Base-by-base conservation (phyloP, 2,888 invertebrate genomes). In the Latrodectus elegans region DNA sequence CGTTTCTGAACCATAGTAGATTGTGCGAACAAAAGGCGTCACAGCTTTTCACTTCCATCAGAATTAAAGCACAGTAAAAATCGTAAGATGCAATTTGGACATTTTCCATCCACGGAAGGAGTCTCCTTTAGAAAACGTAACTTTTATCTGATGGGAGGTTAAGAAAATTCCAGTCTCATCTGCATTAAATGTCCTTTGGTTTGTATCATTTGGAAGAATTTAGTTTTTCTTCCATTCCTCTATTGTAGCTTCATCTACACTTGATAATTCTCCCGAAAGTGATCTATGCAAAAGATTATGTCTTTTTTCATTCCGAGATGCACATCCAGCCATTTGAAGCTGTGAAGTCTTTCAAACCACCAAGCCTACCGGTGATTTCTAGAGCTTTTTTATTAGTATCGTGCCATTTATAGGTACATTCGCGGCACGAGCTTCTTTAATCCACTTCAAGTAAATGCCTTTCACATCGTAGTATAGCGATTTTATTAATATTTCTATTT, bases 271-370 rank as follows among this genome's bases (percentile, higher is more conserved):
- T 9, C 72, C 72, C 10, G 12, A 72, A 72, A 72, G 49, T 3
- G 9, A 72, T 51, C 52, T 15, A n/a, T 72, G 4, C 49, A 51
- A 0, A 12, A 78, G 70, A 78, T 78, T 68, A 53, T 78, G 68
- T n/a, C 70, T 38, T 78, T 70, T 70, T 78, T 70, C 51, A 78
- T 17, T 15, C 78, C n/a, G n/a, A n/a, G n/a, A n/a, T 6, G 68
- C 70, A 70, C 17, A 78, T 53, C 70, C 78, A 78, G 53, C 70
- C 78, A 53, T 68, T 77, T 53, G 51, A 77, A 77, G 68, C 77
- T 51, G 64, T 67, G 49, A 77, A 65, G 15, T 68, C 65, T 64
- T 77, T 38, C 65, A 77, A 67, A 38, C 65, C 77, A 51, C 3
- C 4, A 72, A 8, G n/a, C n/a, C 10, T 14, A 15, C 4, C 4